phyloP scores from a whole-genome alignment of 2,797 vertebrate species.

The Anguilla obscura region DNA sequence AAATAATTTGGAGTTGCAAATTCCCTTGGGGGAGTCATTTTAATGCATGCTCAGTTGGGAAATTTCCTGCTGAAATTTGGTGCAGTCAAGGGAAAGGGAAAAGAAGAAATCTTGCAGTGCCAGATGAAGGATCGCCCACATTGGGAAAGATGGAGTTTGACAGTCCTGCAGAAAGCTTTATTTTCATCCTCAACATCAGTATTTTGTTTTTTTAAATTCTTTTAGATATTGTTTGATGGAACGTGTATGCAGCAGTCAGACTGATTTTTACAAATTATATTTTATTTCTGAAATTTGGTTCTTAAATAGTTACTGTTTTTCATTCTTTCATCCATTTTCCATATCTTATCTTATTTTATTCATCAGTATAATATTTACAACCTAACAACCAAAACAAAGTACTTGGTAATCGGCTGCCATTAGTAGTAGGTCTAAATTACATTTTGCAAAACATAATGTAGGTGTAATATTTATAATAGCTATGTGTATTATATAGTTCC shows the following conservation, averaged over 20 bases:
- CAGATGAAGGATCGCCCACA: constrained; percentile 45
- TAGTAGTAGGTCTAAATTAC: too few species aligned
- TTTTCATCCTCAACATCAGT: constrained; percentile 49
- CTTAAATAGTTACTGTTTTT: constrained; percentile 5
- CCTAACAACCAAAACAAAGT: too few species aligned
- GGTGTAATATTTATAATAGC: too few species aligned
- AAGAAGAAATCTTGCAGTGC: constrained; percentile 40
- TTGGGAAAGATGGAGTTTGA: constrained; percentile 51
- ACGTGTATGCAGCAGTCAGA: constrained; percentile 31
- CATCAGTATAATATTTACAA: constrained; percentile 27
- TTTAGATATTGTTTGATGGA: constrained; percentile 22
- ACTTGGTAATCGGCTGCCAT: too few species aligned
- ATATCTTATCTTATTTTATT: constrained; percentile 12
- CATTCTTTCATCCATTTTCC: constrained; percentile 17
- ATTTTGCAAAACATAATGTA: too few species aligned
- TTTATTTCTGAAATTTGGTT: constrained; percentile 29
- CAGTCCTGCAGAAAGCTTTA: constrained; percentile 50
- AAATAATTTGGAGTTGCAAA: constrained; percentile 64
- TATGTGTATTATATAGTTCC: too few species aligned
- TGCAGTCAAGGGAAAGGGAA: constrained; percentile 19
- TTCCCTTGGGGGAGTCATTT: constrained; percentile 69
- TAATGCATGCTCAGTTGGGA: constrained; percentile 65
- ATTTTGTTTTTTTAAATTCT: constrained; percentile 40
- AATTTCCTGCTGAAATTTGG: constrained; percentile 44
- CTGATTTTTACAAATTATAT: constrained; percentile 22